Evolutionary conservation across 2,113 vertebrate species (phyloP), one percentile per base, ranked within the genome.

Genomic region (Ploceus nigricollis): DNA sequence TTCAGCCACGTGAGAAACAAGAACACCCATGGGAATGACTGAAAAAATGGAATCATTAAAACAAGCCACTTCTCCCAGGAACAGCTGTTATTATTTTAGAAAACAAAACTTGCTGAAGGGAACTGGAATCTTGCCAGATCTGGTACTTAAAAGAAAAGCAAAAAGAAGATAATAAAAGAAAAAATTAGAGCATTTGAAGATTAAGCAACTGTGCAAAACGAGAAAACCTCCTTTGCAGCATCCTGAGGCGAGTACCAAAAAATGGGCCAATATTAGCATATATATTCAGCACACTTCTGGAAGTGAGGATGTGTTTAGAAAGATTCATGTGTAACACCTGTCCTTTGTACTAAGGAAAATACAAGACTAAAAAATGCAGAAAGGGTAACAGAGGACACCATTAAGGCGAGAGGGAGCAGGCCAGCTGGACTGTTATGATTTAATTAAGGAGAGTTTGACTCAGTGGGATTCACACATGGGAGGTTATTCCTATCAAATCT

Each of bases 381-480:
- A 65, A 85, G 82, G 75, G 92, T 91, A 96, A 86, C 23, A 53
- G 94, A 91, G 92, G 91, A 92, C 91, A 89, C 33, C 0, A 3
- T n/a, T 57, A 77, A 86, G 72, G 42, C 0, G 6, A 83, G 64
- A 76, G 28, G 48, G 63, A 95, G 30, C 71, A 79, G 51, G 61
- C 68, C 92, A 96, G 94, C 83, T 96, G 92, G 94, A 93, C 94
- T 95, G 87, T 94, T 95, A 90, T 91, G 57, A 96, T 96, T 96
- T 95, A 95, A 97, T 97, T 96, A 96, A 96, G 76, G 57, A 68
- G 56, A 79, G 53, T 79, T 85, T 72, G 78, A 70, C 93, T 95
- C 95, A 53, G 68, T 92, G 91, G 89, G 92, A 94, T 95, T 96
- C 89, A 97, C 89, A 96, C 71, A 94, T 93, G 90, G 87, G 68